Evolutionary conservation across 92 coral and sea anemone species (phyloP).

Genomic region (Diadumene lineata): DNA sequence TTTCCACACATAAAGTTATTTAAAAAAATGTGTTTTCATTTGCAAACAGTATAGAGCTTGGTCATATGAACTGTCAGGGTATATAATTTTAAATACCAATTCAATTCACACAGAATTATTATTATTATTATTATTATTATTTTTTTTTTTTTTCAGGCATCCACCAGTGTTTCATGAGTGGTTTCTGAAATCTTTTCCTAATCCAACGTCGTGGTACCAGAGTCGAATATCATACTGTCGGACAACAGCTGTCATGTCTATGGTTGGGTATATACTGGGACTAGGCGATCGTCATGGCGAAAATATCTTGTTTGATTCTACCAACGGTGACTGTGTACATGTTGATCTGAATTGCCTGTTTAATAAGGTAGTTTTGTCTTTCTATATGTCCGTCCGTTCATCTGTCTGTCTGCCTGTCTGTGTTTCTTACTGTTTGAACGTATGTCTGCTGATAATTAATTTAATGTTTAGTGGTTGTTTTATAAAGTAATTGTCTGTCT

Average conservation of each 20-base stretch:
- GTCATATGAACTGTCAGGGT: too few relatives aligned
- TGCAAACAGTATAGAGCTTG: too few relatives aligned
- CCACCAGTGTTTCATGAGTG: slow-evolving; percentile 97
- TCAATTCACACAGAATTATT: too few relatives aligned
- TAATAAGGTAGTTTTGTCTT: slow-evolving; percentile 89
- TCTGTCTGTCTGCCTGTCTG: not conserved
- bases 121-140: too few relatives aligned
- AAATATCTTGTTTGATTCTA: slow-evolving; percentile 91
- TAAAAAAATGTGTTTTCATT: not conserved
- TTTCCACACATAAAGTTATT: not conserved
- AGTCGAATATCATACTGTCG: slow-evolving; percentile 97
- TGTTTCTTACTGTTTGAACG: not conserved
- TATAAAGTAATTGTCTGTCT: not conserved
- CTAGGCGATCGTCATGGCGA: slow-evolving; percentile 98
- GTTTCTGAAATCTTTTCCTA: slow-evolving; percentile 89
- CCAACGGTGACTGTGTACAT: slow-evolving; percentile 94
- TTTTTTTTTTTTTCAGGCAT: slow-evolving; percentile 43
- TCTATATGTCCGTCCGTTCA: too few relatives aligned
- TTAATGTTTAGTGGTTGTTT: not conserved
- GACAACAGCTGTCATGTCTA: slow-evolving; percentile 97
- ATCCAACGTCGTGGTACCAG: slow-evolving; percentile 97
- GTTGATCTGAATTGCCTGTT: slow-evolving; percentile 97
- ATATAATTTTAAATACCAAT: too few relatives aligned
- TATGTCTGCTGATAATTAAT: not conserved
- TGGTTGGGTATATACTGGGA: slow-evolving; percentile 97